These are phyloP conservation scores for Papilio dardanus DNA, from an alignment of 1,140 invertebrate species.

Conservation along the genomic window DNA sequence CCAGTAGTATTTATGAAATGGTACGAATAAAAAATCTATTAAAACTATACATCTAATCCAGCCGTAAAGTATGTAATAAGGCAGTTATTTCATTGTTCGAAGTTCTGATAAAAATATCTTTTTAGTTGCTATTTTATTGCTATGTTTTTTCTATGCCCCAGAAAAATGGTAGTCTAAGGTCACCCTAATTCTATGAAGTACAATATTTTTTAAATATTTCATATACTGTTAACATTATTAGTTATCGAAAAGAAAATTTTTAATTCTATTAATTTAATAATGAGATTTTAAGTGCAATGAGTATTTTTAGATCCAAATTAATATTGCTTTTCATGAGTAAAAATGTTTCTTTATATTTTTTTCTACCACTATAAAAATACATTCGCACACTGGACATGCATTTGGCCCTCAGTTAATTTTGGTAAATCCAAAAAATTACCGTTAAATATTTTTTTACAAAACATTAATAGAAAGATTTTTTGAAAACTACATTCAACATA, in stretches of 20 bases:
- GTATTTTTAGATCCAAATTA: not conserved
- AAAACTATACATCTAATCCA: conserved; percentile 30
- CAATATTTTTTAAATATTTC: not conserved
- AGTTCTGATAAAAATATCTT: conserved; percentile 15
- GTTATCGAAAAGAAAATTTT: not conserved
- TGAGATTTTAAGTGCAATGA: not conserved
- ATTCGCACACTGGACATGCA: conserved; percentile 48
- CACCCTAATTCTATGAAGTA: conserved; percentile 29
- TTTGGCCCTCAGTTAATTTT: conserved; percentile 52
- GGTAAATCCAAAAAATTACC: conserved; percentile 29
- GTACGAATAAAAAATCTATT: conserved; percentile 6
- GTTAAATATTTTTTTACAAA: conserved; percentile 6
- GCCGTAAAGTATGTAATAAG: conserved; percentile 31
- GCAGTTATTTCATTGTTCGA: conserved; percentile 37
- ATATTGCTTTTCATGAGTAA: conserved; percentile 12
- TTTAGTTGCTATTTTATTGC: conserved; percentile 34
- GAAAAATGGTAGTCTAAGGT: conserved; percentile 40
- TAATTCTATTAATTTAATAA: not conserved
- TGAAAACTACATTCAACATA: conserved; percentile 21
- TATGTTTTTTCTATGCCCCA: conserved; percentile 13
- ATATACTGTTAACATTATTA: conserved; percentile 25
- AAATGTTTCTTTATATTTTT: conserved; percentile 28
- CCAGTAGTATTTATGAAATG: conserved; percentile 12
- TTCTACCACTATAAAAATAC: conserved; percentile 53
- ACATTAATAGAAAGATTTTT: not conserved